A percentile compares a stretch with the other conserved stretches of the same genome.
These are phyloP conservation scores for Sycophaga agraensis DNA, from an alignment of 1,140 invertebrate species.

Conservation along the genomic window DNA sequence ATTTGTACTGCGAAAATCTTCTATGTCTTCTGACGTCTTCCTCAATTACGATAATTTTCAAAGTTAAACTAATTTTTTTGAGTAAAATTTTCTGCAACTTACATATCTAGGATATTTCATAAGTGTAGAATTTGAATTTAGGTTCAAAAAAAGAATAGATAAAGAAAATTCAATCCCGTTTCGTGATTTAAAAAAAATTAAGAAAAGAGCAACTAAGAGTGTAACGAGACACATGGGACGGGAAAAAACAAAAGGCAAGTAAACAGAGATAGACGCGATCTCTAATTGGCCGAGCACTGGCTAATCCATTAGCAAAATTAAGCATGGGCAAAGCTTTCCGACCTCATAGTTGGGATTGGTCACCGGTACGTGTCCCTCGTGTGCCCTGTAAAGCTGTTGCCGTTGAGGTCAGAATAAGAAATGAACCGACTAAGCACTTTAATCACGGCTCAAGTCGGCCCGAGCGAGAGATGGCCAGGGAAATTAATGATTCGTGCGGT, in stretches of 20 bases:
- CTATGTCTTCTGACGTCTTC: too few relatives aligned
- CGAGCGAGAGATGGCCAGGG: constrained; percentile 7
- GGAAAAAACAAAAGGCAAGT: too few relatives aligned
- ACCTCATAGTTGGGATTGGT: constrained; percentile 3
- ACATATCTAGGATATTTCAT: too few relatives aligned
- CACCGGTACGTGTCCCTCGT: constrained; percentile 21
- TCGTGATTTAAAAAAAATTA: too few relatives aligned
- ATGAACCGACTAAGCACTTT: constrained; percentile 21
- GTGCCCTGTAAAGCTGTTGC: not conserved
- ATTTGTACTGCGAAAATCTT: too few relatives aligned
- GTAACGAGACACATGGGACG: too few relatives aligned
- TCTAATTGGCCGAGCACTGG: constrained; percentile 29
- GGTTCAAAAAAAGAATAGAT: too few relatives aligned
- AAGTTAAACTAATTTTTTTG: too few relatives aligned
- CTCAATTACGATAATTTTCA: too few relatives aligned
- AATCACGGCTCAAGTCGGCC: not conserved
- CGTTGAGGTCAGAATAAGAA: constrained; percentile 12
- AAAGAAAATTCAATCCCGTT: not conserved
- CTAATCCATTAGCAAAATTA: constrained; percentile 52
- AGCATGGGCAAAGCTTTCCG: constrained; percentile 30
- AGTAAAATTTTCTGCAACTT: too few relatives aligned
- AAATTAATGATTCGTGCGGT: constrained; percentile 6
- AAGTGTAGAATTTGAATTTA: too few relatives aligned
- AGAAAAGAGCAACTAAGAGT: too few relatives aligned
- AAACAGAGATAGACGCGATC: not conserved